A percentile compares a stretch with the other conserved stretches of the same genome.
Conservation (phyloP, 2,888 invertebrate species). For the Oscheius sp. region DNA sequence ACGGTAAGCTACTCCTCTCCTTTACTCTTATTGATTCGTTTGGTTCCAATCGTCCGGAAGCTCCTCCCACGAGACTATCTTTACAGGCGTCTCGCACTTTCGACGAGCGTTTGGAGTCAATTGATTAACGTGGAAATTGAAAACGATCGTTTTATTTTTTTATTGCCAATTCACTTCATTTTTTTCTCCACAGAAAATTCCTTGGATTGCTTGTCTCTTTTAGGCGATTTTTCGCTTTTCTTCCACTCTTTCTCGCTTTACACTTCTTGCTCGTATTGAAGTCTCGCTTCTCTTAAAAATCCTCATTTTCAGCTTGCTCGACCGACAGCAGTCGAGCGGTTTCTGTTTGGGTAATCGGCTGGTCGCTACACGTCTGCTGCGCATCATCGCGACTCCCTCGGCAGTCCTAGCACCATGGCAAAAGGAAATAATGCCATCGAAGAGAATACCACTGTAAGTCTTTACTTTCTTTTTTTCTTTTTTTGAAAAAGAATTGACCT, state of each 20-base stretch:
- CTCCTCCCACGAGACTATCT: neutral
- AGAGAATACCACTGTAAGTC: conserved; percentile 56
- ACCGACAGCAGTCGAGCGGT: conserved; percentile 21
- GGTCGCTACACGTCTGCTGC: conserved; percentile 24
- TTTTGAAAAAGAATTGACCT: neutral
- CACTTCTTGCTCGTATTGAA: neutral
- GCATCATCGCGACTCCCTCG: neutral
- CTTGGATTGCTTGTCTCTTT: no score
- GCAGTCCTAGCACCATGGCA: conserved; percentile 28
- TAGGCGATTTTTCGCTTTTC: no score
- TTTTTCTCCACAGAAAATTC: no score
- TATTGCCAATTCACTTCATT: no score
- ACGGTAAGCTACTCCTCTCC: neutral
- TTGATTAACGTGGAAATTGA: no score
- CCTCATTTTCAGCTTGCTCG: conserved; percentile 16
- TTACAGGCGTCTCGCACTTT: neutral
- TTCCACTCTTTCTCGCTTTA: no score
- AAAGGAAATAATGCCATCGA: conserved; percentile 44
- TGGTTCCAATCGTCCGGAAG: no score
- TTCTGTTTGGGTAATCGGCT: conserved; percentile 31
- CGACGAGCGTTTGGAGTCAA: no score
- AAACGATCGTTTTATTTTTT: no score
- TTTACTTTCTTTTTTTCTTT: neutral
- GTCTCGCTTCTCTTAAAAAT: neutral
- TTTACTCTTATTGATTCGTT: neutral